Evolutionary conservation across 2,797 vertebrate species (phyloP), one percentile per base, ranked within the genome.

Genomic region (Gymnoscopelus braueri): DNA sequence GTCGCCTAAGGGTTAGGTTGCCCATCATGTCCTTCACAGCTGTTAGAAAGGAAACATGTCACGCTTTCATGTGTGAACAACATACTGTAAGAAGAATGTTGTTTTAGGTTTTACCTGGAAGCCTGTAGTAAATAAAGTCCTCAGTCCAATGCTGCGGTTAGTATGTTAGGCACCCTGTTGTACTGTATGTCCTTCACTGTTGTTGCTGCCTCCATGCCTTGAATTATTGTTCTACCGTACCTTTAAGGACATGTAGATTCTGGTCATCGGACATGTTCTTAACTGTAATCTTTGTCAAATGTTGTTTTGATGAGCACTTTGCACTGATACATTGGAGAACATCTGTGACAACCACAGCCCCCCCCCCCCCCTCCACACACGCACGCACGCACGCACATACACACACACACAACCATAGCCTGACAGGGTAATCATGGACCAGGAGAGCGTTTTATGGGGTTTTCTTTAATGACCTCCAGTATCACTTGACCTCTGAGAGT

Each of bases 371-470:
- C 19, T 1, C 19, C 19, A 7, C 35, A 39, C 35, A 7, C 35
- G 7, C 39, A 9, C 39, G 10, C 39, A 9, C 39, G 0, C 5
- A 6, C 35, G 6, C 35, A 6, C 35, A 39, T 2, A 6, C 35
- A 39, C 5, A 6, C 35, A 39, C 35, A 6, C 35, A 39, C 49
- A 50, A 50, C 5, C 35, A 49, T 74, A 72, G 75, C 71, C 58
- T 90, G 90, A 90, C 88, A 91, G 88, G 85, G 88, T 93, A 93
- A 94, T 94, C 91, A 92, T 86, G 86, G 84, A 87, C 71, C 78
- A 79, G 78, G 72, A 86, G 86, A 79, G 77, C 85, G 6, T 91
- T 93, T 92, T 92, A 93, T 89, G 78, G 84, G 82, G 79, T 76
- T 76, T 80, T 81, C 81, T 90, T 89, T 93, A 92, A 93, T 93